A percentile compares a stretch with the other conserved stretches of the same genome.
phyloP scores from a whole-genome alignment of 2,888 invertebrate genomes.

The Euzetes globulus region DNA sequence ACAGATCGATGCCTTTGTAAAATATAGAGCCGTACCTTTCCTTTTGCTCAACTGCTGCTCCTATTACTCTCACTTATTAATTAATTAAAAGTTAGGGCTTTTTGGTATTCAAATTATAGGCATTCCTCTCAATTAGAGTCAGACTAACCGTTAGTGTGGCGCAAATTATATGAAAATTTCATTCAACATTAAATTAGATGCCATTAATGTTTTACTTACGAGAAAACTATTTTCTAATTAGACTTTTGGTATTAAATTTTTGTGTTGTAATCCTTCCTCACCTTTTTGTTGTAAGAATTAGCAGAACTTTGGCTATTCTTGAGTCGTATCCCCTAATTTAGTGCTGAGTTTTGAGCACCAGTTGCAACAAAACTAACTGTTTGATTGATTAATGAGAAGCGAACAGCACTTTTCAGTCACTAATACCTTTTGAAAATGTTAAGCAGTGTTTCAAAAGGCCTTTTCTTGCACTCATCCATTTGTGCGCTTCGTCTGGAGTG shows the following conservation, averaged over 20 bases:
- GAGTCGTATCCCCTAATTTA: too few species aligned
- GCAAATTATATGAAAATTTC: neutral
- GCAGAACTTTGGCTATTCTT: too few species aligned
- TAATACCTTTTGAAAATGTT: neutral
- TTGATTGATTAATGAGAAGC: conserved; percentile 18
- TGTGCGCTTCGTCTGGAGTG: too few species aligned
- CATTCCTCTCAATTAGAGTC: too few species aligned
- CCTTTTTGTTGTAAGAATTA: too few species aligned
- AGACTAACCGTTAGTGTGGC: neutral
- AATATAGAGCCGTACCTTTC: neutral
- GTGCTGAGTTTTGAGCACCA: neutral
- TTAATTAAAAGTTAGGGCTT: neutral
- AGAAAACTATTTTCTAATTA: too few species aligned
- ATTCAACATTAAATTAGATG: neutral
- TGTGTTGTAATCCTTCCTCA: too few species aligned
- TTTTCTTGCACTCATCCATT: too few species aligned
- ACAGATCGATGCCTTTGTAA: neutral
- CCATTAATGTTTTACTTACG: too few species aligned
- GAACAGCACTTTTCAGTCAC: neutral
- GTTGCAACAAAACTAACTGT: neutral
- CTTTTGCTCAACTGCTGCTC: neutral
- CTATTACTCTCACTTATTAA: neutral
- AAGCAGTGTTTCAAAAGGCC: neutral
- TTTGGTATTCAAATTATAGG: neutral
- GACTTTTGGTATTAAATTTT: too few species aligned